Base-by-base conservation (phyloP, 2,113 vertebrate genomes). In the Coracopsis vasa region DNA sequence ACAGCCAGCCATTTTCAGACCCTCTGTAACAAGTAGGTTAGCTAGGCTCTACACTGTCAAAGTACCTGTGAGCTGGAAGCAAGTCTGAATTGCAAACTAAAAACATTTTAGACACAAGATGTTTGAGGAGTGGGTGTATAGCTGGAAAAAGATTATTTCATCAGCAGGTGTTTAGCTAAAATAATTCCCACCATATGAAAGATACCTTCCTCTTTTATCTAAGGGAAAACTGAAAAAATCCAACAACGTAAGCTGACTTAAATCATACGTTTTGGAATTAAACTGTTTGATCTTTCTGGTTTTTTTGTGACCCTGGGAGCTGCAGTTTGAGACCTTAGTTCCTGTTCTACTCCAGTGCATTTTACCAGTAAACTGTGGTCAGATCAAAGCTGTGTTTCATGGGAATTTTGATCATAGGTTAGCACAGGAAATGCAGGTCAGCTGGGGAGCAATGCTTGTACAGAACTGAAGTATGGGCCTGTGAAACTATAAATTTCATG, bases 361-460 rank as follows among this genome's bases (percentile, higher is more conserved):
- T 70, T 92, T 20, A 41, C 25, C 62, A 77, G 35, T 18, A 75
- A 82, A 60, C 20, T 53, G 25, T 70, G 48, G 61, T 81, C 56
- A 78, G 39, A 47, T 53, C 14, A 50, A 13, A 29, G 29, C 13
- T 78, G 41, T 6, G 0, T 88, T 60, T 89, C 29, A 51, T 12
- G 45, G 29, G n/a, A 89, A 39, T 75, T 81, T 75, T 74, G 50
- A 67, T 67, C 31, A 27, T 4, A 58, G 65, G 8, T 75, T 85
- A 58, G 61, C 42, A 95, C 13, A 35, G 78, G 50, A 84, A 81
- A 86, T 37, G 21, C 73, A 87, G 77, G 29, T 90, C 50, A 50
- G 17, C 25, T 0, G 0, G 17, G 11, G 3, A 67, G 50, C 39
- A 66, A 16, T 39, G 47, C 21, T 83, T 44, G 28, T 17, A 44